These are phyloP conservation scores for Callinectes sapidus DNA, from an alignment of 2,888 invertebrate species.

Conservation along the genomic window DNA sequence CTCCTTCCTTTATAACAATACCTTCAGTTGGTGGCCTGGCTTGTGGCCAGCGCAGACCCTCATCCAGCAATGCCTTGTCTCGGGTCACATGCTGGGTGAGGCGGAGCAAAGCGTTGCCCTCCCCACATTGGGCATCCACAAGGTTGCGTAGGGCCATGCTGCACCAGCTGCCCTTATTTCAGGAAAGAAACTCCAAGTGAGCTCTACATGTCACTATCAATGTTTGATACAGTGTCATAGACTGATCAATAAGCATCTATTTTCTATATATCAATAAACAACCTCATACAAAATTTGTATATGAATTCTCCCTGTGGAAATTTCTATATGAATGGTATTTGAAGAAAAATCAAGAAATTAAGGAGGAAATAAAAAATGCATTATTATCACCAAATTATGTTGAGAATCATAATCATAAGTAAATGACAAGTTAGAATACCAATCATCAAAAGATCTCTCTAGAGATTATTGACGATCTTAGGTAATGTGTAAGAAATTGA, in stretches of 20 bases:
- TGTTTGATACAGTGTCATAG: not conserved
- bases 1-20: not conserved
- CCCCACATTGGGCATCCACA: conserved; percentile 71
- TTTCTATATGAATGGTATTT: not conserved
- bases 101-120: conserved; percentile 67
- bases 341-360: not conserved
- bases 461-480: too few relatives aligned
- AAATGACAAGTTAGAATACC: too few relatives aligned
- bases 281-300: not conserved
- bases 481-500: too few relatives aligned
- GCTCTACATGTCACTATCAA: not conserved
- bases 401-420: too few relatives aligned
- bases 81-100: conserved; percentile 70
- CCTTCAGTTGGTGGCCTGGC: conserved; percentile 50
- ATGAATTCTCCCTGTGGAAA: not conserved
- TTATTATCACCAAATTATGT: too few relatives aligned
- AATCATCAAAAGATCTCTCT: too few relatives aligned
- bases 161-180: conserved; percentile 2
- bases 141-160: conserved; percentile 69
- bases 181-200: not conserved
- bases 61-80: conserved; percentile 66
- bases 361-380: not conserved
- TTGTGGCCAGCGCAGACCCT: conserved; percentile 65
- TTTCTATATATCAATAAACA: not conserved
- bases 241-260: not conserved